These are phyloP conservation scores for Eilema griseolum DNA, from an alignment of 2,888 invertebrate species.

Conservation along the genomic window DNA sequence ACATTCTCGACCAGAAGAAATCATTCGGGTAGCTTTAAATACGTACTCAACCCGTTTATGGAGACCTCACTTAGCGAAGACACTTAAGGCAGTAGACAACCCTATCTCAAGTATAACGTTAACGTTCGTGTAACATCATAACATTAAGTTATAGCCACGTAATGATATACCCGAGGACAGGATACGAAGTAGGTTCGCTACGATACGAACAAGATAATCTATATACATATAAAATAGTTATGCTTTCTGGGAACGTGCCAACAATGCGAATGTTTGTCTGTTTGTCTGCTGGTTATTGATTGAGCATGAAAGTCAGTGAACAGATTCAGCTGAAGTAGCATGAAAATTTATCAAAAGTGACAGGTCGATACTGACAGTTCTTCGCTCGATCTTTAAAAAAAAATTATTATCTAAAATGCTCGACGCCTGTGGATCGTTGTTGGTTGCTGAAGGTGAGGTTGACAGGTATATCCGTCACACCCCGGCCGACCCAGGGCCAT, in stretches of 20 bases:
- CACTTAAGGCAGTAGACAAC: neutral
- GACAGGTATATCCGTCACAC: too few relatives aligned
- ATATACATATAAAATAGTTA: neutral
- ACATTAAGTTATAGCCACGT: conserved; percentile 8
- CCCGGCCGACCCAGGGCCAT: too few relatives aligned
- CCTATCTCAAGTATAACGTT: conserved; percentile 13
- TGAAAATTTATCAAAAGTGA: too few relatives aligned
- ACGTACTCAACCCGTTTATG: conserved; percentile 3
- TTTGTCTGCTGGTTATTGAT: neutral
- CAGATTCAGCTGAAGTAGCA: too few relatives aligned
- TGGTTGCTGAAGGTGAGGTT: too few relatives aligned
- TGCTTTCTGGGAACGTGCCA: neutral
- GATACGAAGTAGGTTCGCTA: neutral
- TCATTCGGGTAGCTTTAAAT: neutral
- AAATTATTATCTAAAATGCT: too few relatives aligned
- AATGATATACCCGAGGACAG: conserved; percentile 7
- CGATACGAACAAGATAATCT: neutral
- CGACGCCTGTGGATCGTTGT: too few relatives aligned
- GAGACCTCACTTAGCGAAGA: conserved; percentile 13
- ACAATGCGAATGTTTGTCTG: neutral
- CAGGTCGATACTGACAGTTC: too few relatives aligned
- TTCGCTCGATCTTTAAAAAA: too few relatives aligned
- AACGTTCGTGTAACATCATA: conserved; percentile 8
- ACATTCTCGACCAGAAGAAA: neutral
- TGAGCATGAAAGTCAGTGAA: too few relatives aligned